Percentiles rank a stretch among this genome's conserved stretches.
phyloP scores from a whole-genome alignment of 2,113 vertebrate genomes.

The Sinocyclocheilus rhinocerous region DNA sequence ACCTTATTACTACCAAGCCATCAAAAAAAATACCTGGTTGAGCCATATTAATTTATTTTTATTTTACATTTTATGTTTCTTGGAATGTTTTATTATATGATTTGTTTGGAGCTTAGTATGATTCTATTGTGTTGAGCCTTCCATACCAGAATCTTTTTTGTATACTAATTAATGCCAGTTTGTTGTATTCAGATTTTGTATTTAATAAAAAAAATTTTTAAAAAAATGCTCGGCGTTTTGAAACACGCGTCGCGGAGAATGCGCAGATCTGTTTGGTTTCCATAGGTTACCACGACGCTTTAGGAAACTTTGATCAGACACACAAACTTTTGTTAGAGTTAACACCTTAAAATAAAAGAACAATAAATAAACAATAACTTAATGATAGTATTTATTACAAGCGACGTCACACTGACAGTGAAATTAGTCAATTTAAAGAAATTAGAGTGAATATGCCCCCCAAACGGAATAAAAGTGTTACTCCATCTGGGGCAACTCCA shows the following conservation, averaged over 20 bases:
- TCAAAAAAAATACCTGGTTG: not conserved
- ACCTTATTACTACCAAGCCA: not conserved
- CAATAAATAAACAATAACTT: not conserved
- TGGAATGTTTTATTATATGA: no score
- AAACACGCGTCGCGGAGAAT: not conserved
- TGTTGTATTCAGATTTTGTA: no score
- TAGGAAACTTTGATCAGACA: not conserved
- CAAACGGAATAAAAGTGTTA: conserved; percentile 33
- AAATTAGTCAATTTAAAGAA: not conserved
- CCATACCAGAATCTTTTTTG: no score
- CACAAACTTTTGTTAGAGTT: not conserved
- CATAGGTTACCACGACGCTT: conserved; percentile 34
- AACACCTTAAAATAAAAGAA: not conserved
- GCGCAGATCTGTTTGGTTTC: conserved; percentile 37
- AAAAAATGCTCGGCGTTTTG: no score
- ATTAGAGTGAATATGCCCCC: conserved; percentile 26
- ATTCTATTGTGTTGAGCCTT: no score
- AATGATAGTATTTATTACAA: not conserved
- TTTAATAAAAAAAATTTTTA: no score
- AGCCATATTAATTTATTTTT: no score
- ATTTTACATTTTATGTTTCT: no score
- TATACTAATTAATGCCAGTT: no score
- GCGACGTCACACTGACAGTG: not conserved
- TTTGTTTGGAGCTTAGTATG: no score
- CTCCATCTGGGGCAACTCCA: conserved; percentile 4